Evolutionary conservation across 2,888 invertebrate species (phyloP).

Genomic region (Lycocerus yunnanus): DNA sequence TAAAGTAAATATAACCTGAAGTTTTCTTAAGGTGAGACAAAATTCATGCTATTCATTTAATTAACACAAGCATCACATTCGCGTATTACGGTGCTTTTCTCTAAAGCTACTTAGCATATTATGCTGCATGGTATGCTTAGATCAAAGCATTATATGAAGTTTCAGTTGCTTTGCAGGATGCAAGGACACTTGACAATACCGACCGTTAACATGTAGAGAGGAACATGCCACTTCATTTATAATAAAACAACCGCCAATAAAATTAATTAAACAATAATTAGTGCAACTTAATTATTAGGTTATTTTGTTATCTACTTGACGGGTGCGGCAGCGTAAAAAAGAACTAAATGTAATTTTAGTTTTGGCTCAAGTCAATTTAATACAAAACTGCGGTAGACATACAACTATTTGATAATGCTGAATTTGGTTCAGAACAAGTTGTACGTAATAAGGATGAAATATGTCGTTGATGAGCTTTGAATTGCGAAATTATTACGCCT

Average conservation of each 20-base stretch:
- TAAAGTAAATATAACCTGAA: neutral
- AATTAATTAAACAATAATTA: neutral
- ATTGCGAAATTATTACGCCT: constrained; percentile 55
- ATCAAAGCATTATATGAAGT: constrained; percentile 39
- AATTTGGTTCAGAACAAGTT: constrained; percentile 48
- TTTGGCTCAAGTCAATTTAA: neutral
- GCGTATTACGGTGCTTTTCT: constrained; percentile 31
- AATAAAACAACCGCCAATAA: neutral
- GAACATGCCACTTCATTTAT: neutral
- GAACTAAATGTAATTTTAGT: neutral
- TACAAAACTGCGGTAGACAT: constrained; percentile 5
- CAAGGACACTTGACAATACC: constrained; percentile 38
- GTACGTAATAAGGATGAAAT: constrained; percentile 54
- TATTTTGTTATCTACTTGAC: neutral
- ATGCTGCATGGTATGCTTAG: constrained; percentile 36
- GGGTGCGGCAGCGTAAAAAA: neutral
- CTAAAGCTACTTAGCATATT: constrained; percentile 35
- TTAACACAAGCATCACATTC: constrained; percentile 34
- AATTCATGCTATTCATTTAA: constrained; percentile 21
- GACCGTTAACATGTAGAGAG: constrained; percentile 15
- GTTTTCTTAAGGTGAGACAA: neutral
- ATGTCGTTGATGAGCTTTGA: constrained; percentile 56
- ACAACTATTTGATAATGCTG: constrained; percentile 25
- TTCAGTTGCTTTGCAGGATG: constrained; percentile 33
- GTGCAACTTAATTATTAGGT: neutral